Conservation (phyloP, 2,888 invertebrate species). For the Encarsia formosa region DNA sequence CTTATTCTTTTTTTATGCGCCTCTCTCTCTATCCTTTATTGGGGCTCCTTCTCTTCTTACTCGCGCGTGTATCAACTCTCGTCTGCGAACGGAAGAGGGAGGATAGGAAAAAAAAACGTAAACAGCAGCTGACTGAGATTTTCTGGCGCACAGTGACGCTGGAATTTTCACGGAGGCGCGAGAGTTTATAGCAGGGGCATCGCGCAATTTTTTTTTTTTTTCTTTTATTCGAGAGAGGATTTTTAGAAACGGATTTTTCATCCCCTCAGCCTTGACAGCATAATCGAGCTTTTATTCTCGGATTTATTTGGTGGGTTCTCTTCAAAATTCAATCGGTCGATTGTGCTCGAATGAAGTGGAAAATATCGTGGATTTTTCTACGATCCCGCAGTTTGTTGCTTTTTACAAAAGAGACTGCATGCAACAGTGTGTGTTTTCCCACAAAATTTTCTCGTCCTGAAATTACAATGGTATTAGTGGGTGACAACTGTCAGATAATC, state of each 20-base stretch:
- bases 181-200: too few species aligned
- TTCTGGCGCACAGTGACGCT: slow-evolving; percentile 2
- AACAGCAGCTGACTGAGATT: slow-evolving; percentile 27
- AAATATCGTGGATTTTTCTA: too few species aligned
- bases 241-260: slow-evolving; percentile 24
- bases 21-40: slow-evolving; percentile 4
- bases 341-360: too few species aligned
- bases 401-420: too few species aligned
- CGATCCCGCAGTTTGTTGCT: too few species aligned
- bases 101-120: slow-evolving; percentile 7
- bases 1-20: slow-evolving; percentile 1
- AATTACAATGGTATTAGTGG: too few species aligned
- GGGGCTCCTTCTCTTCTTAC: slow-evolving; percentile 6
- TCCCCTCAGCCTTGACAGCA: slow-evolving; percentile 20
- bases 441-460: too few species aligned
- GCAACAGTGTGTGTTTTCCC: too few species aligned
- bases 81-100: slow-evolving; percentile 1
- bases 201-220: slow-evolving; percentile 25
- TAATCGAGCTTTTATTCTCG: slow-evolving; percentile 24
- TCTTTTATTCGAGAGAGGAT: too few species aligned
- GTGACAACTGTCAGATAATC: too few species aligned
- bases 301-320: too few species aligned
- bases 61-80: not conserved
- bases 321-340: too few species aligned
- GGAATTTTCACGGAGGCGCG: slow-evolving; percentile 22